These are phyloP conservation scores for Setophaga petechia DNA, from an alignment of 2,113 vertebrate species.

Conservation along the genomic window DNA sequence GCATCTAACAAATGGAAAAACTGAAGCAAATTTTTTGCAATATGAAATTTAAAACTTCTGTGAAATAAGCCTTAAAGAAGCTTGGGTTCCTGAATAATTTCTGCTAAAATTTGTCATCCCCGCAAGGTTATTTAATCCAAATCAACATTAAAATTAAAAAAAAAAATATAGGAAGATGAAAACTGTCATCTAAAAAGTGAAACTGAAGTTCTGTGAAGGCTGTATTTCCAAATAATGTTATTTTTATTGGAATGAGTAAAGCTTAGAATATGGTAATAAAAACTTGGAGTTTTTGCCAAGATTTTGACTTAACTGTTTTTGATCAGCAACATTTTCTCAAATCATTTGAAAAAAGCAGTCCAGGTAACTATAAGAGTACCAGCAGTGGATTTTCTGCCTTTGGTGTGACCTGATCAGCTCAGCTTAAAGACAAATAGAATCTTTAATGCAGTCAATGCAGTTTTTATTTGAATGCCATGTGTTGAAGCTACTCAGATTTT, in stretches of 20 bases:
- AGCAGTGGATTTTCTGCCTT: background rate
- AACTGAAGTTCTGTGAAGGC: constrained; percentile 8
- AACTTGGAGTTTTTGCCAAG: background rate
- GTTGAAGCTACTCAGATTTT: background rate
- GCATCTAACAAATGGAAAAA: constrained; percentile 39
- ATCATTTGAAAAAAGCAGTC: background rate
- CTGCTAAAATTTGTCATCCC: constrained; percentile 27
- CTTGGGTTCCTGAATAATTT: constrained; percentile 57
- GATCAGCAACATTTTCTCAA: background rate
- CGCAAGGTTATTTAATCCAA: constrained; percentile 30
- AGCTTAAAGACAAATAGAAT: constrained; percentile 7
- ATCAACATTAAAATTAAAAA: background rate
- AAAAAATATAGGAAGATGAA: background rate
- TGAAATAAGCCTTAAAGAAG: constrained; percentile 52
- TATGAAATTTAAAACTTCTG: constrained; percentile 38
- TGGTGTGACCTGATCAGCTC: background rate
- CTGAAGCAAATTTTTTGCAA: constrained; percentile 29
- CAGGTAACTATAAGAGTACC: background rate
- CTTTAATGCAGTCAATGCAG: background rate
- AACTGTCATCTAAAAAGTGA: constrained; percentile 34
- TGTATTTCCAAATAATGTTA: background rate
- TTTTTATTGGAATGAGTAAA: constrained; percentile 41
- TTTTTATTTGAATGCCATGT: background rate
- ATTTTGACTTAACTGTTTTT: constrained; percentile 27
- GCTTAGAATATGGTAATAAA: constrained; percentile 17